Conservation (phyloP, 2,888 invertebrate genomes). For the Thymelicus acteon region DNA sequence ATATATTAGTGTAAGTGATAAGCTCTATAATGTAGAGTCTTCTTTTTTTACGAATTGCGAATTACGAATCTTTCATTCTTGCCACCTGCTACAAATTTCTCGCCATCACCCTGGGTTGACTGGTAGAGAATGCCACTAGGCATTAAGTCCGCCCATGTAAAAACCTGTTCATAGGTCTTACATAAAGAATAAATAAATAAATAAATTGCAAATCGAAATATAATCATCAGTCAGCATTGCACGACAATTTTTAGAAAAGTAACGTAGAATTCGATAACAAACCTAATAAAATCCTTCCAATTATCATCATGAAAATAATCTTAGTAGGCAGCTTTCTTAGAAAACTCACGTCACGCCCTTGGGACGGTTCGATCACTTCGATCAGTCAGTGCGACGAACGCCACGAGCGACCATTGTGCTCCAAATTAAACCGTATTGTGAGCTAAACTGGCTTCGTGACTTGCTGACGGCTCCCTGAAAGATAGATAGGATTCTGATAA, state of each 20-base stretch:
- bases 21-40: too few relatives aligned
- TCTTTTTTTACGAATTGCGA: background rate
- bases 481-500: conserved; percentile 17
- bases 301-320: conserved; percentile 20
- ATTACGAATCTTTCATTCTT: too few relatives aligned
- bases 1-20: too few relatives aligned
- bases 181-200: too few relatives aligned
- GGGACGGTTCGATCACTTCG: conserved; percentile 72
- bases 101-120: too few relatives aligned
- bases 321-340: conserved; percentile 6
- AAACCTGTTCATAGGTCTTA: too few relatives aligned
- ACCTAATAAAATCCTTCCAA: conserved; percentile 8
- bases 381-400: conserved; percentile 56
- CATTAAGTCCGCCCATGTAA: too few relatives aligned
- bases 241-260: background rate
- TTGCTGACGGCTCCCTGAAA: conserved; percentile 15
- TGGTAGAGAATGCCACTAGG: too few relatives aligned
- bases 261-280: background rate
- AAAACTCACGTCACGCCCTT: conserved; percentile 50
- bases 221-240: background rate
- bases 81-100: too few relatives aligned
- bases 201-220: background rate
- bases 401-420: conserved; percentile 23
- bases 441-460: conserved; percentile 16
- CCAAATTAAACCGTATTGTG: conserved; percentile 32